phyloP scores from a whole-genome alignment of 2,113 vertebrate species.

The Chascanopsetta lugubris region DNA sequence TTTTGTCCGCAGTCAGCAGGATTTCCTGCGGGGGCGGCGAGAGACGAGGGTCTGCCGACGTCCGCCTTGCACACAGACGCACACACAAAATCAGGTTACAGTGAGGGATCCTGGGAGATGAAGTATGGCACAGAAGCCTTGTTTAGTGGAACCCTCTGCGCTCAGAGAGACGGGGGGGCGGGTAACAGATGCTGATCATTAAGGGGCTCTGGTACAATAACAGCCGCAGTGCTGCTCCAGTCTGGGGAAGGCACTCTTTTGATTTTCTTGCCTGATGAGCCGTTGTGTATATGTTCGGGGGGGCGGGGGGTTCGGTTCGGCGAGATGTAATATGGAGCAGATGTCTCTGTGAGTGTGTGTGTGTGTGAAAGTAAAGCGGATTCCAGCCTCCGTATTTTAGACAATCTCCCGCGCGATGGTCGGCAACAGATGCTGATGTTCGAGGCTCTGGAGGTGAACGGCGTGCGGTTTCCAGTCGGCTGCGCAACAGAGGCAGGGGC shows the following conservation, averaged over 20 bases:
- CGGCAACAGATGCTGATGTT: slow-evolving; percentile 48
- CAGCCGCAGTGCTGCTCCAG: slow-evolving; percentile 65
- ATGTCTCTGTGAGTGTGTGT: slow-evolving; percentile 29
- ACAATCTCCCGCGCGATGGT: slow-evolving; percentile 30
- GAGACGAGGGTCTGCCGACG: slow-evolving; percentile 27
- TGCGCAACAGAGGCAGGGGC: slow-evolving; percentile 40
- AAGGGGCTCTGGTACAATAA: slow-evolving; percentile 72
- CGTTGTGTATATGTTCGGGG: slow-evolving; percentile 64
- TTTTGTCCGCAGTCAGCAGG: slow-evolving; percentile 61
- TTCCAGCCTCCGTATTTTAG: slow-evolving; percentile 22
- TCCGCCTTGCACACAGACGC: neutral
- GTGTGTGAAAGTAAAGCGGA: slow-evolving; percentile 6
- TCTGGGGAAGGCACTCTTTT: slow-evolving; percentile 69
- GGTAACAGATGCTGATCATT: slow-evolving; percentile 77
- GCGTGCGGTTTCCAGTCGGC: slow-evolving; percentile 14
- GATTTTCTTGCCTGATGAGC: slow-evolving; percentile 75
- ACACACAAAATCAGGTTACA: slow-evolving; percentile 20
- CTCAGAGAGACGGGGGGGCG: slow-evolving; percentile 33
- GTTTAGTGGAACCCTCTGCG: slow-evolving; percentile 52
- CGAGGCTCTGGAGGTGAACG: slow-evolving; percentile 29
- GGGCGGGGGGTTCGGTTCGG: slow-evolving; percentile 6
- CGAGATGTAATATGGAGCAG: slow-evolving; percentile 49
- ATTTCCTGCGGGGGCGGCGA: slow-evolving; percentile 12
- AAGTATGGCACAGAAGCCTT: slow-evolving; percentile 46
- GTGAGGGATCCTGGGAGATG: slow-evolving; percentile 37